Evolutionary conservation across 2,888 invertebrate genomes (phyloP).

Genomic region (Seladonia tumulorum): DNA sequence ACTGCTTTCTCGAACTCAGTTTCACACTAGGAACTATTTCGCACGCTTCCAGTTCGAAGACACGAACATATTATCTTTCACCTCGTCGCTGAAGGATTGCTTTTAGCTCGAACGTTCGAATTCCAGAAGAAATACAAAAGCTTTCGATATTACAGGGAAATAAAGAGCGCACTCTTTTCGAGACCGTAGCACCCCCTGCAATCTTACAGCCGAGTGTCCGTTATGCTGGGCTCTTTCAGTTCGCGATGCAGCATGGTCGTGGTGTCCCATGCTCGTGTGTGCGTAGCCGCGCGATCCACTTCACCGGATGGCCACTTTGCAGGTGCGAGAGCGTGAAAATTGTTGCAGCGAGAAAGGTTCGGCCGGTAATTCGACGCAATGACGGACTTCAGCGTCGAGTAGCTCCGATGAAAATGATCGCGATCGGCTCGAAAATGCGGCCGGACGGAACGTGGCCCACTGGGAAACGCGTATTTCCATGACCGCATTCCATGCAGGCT

Average conservation of each 20-base stretch:
- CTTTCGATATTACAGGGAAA: background rate
- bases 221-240: background rate
- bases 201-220: slow-evolving; percentile 1
- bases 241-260: slow-evolving; percentile 37
- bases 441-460: background rate
- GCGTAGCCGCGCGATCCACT: slow-evolving; percentile 36
- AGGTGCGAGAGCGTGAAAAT: slow-evolving; percentile 71
- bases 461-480: background rate
- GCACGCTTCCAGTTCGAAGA: too few species aligned
- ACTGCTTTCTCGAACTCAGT: background rate
- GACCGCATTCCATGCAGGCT: background rate
- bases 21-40: background rate
- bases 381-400: slow-evolving; percentile 61
- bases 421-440: slow-evolving; percentile 46
- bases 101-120: background rate
- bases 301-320: slow-evolving; percentile 61
- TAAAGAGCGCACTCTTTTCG: background rate
- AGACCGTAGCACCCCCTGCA: background rate
- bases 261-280: slow-evolving; percentile 23
- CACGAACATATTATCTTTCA: too few species aligned
- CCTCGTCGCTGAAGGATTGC: too few species aligned
- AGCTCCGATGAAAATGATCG: slow-evolving; percentile 55
- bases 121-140: background rate
- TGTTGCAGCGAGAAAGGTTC: slow-evolving; percentile 64
- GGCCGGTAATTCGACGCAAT: slow-evolving; percentile 65